These are phyloP conservation scores for Valencia hispanica DNA, from an alignment of 2,797 vertebrate genomes.

Conservation along the genomic window DNA sequence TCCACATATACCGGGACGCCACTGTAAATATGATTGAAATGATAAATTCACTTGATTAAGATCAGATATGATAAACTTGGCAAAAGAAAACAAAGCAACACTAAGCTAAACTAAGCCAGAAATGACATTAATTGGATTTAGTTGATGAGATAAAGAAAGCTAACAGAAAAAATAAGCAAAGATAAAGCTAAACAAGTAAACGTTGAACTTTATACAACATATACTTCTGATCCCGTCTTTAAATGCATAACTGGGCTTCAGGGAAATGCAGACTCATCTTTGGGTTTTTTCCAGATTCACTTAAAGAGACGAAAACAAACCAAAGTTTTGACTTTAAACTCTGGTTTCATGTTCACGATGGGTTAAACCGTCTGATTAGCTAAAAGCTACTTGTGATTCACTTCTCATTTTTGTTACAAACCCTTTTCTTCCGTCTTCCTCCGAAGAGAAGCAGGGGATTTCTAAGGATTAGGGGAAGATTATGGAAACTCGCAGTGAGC, in stretches of 20 bases:
- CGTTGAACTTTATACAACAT: too few relatives aligned
- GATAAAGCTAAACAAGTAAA: too few relatives aligned
- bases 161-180: too few relatives aligned
- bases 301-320: background rate
- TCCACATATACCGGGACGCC: too few relatives aligned
- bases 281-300: background rate
- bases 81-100: too few relatives aligned
- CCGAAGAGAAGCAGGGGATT: constrained; percentile 36
- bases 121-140: too few relatives aligned
- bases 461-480: constrained; percentile 47
- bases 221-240: too few relatives aligned
- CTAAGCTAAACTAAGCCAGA: too few relatives aligned
- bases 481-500: constrained; percentile 9
- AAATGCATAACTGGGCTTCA: background rate
- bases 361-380: background rate
- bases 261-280: background rate
- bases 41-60: too few relatives aligned
- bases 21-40: too few relatives aligned
- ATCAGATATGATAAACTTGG: too few relatives aligned
- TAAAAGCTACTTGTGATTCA: constrained; percentile 14
- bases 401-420: constrained; percentile 4
- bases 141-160: too few relatives aligned
- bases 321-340: background rate
- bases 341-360: background rate
- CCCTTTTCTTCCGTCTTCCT: background rate